phyloP scores from a whole-genome alignment of 1,140 invertebrate genomes.

The Drosophila micromelanica region DNA sequence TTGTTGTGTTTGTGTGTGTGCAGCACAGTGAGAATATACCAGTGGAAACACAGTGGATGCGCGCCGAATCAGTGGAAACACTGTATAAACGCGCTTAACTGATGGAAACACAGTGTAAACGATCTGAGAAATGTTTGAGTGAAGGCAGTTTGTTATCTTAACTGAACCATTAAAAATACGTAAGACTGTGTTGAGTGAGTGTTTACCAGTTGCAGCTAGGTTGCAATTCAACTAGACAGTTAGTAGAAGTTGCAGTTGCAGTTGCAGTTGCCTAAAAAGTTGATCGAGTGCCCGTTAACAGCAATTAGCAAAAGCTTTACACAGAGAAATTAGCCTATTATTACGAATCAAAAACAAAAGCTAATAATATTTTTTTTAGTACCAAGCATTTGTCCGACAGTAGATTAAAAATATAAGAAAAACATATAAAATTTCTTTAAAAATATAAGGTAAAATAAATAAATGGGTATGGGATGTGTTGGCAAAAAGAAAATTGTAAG shows the following conservation, averaged over 20 bases:
- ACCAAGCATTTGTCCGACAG: conserved; percentile 40
- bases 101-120: conserved; percentile 3
- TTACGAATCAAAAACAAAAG: conserved; percentile 21
- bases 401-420: conserved; percentile 13
- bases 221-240: conserved; percentile 32
- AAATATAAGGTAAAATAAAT: background rate
- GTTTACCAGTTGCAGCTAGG: conserved; percentile 33
- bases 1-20: conserved; percentile 3
- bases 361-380: conserved; percentile 43
- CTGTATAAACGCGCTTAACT: background rate
- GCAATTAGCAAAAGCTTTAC: conserved; percentile 40
- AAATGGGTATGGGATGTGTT: conserved; percentile 25
- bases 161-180: conserved; percentile 2
- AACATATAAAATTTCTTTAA: conserved; percentile 10
- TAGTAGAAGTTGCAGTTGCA: conserved; percentile 24
- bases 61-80: background rate
- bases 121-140: conserved; percentile 3
- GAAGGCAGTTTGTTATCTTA: background rate
- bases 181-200: conserved; percentile 20
- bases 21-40: background rate
- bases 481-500: conserved; percentile 14
- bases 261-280: conserved; percentile 33
- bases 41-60: background rate
- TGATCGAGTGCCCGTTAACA: conserved; percentile 39
- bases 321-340: conserved; percentile 45